Conservation (phyloP, 2,888 invertebrate genomes). For the Lochmaea capreae region DNA sequence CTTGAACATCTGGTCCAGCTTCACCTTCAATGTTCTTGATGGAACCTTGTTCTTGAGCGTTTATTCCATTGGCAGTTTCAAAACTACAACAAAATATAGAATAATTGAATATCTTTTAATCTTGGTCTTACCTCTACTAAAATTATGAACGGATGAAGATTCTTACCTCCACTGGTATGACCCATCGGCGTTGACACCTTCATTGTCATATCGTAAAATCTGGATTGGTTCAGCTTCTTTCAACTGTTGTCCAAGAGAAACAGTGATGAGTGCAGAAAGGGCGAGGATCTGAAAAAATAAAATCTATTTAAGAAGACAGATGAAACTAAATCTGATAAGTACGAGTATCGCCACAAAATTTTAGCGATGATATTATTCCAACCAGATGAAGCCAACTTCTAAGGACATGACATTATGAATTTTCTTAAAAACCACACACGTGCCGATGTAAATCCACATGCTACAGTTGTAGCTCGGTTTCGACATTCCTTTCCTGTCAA, state of each 20-base stretch:
- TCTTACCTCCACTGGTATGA: slow-evolving; percentile 70
- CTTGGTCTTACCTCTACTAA: too few relatives aligned
- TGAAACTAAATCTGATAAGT: too few relatives aligned
- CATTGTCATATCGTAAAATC: slow-evolving; percentile 71
- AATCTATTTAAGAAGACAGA: too few relatives aligned
- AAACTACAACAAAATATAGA: slow-evolving; percentile 63
- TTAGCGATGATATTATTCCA: too few relatives aligned
- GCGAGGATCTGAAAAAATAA: slow-evolving; percentile 24
- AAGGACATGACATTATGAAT: too few relatives aligned
- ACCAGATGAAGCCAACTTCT: too few relatives aligned
- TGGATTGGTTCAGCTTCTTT: slow-evolving; percentile 67
- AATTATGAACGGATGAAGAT: not conserved
- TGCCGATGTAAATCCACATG: too few relatives aligned
- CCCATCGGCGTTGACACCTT: slow-evolving; percentile 74
- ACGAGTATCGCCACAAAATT: too few relatives aligned
- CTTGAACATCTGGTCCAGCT: slow-evolving; percentile 68
- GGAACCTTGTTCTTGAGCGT: slow-evolving; percentile 72
- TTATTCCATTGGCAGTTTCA: slow-evolving; percentile 80
- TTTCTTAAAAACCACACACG: too few relatives aligned
- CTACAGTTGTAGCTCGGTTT: too few relatives aligned
- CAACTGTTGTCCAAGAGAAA: slow-evolving; percentile 12
- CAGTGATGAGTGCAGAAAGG: slow-evolving; percentile 11
- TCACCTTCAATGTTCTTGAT: slow-evolving; percentile 61
- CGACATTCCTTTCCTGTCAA: too few relatives aligned
- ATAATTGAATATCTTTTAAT: slow-evolving; percentile 4